phyloP scores from a whole-genome alignment of 2,113 vertebrate genomes.

The Pimephales promelas region DNA sequence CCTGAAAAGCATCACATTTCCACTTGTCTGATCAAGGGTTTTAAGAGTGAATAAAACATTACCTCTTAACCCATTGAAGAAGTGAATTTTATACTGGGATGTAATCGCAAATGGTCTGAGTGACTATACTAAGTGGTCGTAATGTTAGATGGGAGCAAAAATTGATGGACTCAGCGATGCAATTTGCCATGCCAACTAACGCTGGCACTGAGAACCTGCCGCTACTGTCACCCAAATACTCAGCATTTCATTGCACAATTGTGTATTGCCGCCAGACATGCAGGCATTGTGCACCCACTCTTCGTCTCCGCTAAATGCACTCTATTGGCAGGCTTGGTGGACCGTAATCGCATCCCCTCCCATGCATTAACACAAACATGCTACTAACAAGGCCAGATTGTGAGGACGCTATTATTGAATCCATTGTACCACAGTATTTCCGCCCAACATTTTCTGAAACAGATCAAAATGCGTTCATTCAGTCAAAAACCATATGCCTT shows the following conservation, averaged over 20 bases:
- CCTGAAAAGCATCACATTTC: not conserved
- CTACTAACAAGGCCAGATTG: constrained; percentile 1
- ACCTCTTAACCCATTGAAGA: not conserved
- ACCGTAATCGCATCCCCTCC: not conserved
- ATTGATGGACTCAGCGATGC: constrained; percentile 32
- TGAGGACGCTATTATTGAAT: not conserved
- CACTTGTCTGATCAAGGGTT: constrained; percentile 9
- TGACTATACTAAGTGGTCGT: constrained; percentile 2
- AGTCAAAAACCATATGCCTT: constrained; percentile 16
- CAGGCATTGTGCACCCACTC: constrained; percentile 17
- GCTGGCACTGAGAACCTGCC: constrained; percentile 2
- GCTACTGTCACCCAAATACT: constrained; percentile 24
- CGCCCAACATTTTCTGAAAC: not conserved
- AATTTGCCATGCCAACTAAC: constrained; percentile 36
- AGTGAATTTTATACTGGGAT: constrained; percentile 16
- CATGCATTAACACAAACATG: not conserved
- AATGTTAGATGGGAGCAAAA: constrained; percentile 8
- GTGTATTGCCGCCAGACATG: constrained; percentile 13
- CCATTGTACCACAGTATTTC: constrained; percentile 6
- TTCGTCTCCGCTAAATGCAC: constrained; percentile 16
- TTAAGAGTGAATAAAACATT: constrained; percentile 21
- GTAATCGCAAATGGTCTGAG: constrained; percentile 1
- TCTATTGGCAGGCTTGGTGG: not conserved
- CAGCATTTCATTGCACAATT: not conserved
- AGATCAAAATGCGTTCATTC: not conserved